Evolutionary conservation across 2,888 invertebrate species (phyloP).

Genomic region (Caenorhabditis imperialis): DNA sequence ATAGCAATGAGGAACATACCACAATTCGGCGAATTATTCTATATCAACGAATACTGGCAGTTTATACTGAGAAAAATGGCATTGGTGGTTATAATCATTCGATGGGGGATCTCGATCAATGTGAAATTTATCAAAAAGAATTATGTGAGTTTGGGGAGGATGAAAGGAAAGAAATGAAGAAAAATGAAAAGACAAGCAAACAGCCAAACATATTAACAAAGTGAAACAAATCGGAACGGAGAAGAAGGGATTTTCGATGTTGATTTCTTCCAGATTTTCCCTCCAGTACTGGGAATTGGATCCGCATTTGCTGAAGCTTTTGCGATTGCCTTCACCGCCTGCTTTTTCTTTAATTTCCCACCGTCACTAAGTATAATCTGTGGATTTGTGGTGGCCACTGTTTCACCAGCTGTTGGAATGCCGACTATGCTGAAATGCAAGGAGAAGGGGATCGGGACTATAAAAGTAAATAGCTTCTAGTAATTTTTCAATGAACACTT

Average conservation of each 20-base stretch:
- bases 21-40: slow-evolving; percentile 43
- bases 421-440: slow-evolving; percentile 48
- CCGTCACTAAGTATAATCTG: slow-evolving; percentile 38
- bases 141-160: slow-evolving; percentile 47
- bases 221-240: not conserved
- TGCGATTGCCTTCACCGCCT: slow-evolving; percentile 38
- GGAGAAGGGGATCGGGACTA: slow-evolving; percentile 47
- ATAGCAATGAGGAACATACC: slow-evolving; percentile 56
- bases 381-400: slow-evolving; percentile 56
- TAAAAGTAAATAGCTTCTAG: slow-evolving; percentile 28
- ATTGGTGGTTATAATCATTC: slow-evolving; percentile 54
- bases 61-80: slow-evolving; percentile 53
- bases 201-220: not conserved
- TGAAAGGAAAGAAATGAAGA: not conserved
- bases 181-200: not conserved
- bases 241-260: not conserved
- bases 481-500: not conserved
- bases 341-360: slow-evolving; percentile 43
- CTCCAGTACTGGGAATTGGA: slow-evolving; percentile 49
- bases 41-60: slow-evolving; percentile 56
- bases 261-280: slow-evolving; percentile 37
- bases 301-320: slow-evolving; percentile 47
- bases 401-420: slow-evolving; percentile 54
- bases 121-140: slow-evolving; percentile 46
- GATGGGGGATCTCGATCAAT: slow-evolving; percentile 59